Conservation (phyloP, 1,140 invertebrate genomes). For the Macrobrachium nipponense region DNA sequence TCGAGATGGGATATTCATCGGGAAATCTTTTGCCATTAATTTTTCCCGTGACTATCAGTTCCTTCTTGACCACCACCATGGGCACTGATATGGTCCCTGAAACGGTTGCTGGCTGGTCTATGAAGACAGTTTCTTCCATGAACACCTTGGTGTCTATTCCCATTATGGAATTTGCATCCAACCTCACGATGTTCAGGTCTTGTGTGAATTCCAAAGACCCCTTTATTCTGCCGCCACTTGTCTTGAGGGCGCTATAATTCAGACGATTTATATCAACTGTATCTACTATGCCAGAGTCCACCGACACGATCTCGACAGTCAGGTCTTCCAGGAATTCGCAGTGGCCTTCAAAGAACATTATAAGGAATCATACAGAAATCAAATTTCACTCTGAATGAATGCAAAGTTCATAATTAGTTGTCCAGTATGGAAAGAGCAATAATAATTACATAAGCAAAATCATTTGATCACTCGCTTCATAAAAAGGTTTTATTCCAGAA, state of each 20-base stretch:
- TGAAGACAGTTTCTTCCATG: background rate
- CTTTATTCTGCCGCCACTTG: background rate
- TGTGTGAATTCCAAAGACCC: conserved; percentile 28
- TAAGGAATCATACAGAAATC: no score
- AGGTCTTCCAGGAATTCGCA: background rate
- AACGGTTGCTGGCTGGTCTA: background rate
- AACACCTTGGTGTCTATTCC: background rate
- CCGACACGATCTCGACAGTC: no score
- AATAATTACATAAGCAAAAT: no score
- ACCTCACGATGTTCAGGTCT: background rate
- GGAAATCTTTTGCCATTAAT: background rate
- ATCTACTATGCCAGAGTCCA: background rate
- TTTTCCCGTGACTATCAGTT: background rate
- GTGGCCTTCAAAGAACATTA: background rate
- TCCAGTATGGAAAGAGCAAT: no score
- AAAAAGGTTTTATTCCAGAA: no score
- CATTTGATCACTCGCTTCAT: no score
- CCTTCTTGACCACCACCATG: background rate
- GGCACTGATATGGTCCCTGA: background rate
- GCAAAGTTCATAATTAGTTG: no score
- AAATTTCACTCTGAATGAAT: no score
- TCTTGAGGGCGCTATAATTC: conserved; percentile 9
- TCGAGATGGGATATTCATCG: background rate
- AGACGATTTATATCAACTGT: conserved; percentile 1
- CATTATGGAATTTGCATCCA: background rate